Base-by-base conservation (phyloP, 2,113 vertebrate genomes). In the Boleophthalmus pectinirostris region DNA sequence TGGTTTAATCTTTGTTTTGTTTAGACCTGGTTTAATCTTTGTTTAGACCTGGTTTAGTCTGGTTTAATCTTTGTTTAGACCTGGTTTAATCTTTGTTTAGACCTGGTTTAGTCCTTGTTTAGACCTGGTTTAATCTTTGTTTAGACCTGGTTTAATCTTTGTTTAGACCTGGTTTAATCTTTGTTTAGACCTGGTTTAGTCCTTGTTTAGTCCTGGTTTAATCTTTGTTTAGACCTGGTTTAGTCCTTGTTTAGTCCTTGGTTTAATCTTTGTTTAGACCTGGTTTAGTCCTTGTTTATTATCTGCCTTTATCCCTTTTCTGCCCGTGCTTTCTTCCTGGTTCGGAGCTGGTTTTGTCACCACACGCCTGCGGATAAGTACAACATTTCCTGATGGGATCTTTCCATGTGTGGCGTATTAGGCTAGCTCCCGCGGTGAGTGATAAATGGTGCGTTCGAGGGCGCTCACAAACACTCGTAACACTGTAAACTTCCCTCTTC, bases 381-480 rank as follows among this genome's bases (percentile, higher is more conserved):
- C 61, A 35, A 61, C 15, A 53, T 71, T 70, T 49, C 60, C 49
- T 77, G 71, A 33, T 72, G 35, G 43, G n/a, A 66, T 71, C 60
- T 60, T 64, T 72, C 25, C 54, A 11, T 16, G 21, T 64, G 74
- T 74, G 64, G 47, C 70, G 67, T 64, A 64, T 78, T 70, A 66
- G 14, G 25, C 69, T 73, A 78, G 70, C 79, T 77, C 74, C 76
- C 54, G 12, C n/a, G 57, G 69, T 74, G 78, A 65, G 24, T 79
- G 80, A 89, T 75, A 79, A 86, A 87, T 83, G 72, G 68, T 72
- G 25, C 75, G 83, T 87, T 87, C 70, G 84, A 88, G 84, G 86
- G 65, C 67, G 23, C 6, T 12, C 63, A 56, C 70, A 73, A 73
- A 80, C 82, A 67, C 72, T 74, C 70, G 58, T 14, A 14, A 14